A percentile compares a stretch with the other conserved stretches of the same genome.
phyloP scores from a whole-genome alignment of 2,797 vertebrate genomes.

The Knipowitschia caucasica region DNA sequence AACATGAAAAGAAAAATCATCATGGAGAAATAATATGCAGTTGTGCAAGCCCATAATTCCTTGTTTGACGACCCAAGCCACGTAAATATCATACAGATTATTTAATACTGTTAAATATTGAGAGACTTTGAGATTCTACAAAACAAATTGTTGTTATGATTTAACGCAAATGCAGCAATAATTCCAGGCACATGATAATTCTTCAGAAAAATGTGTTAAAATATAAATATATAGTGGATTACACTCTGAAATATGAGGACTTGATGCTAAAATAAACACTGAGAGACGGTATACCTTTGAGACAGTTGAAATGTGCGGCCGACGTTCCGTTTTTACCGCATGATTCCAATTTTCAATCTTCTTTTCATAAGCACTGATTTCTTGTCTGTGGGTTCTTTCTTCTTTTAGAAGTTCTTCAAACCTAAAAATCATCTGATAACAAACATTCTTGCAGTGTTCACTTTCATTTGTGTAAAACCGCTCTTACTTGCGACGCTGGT shows the following conservation, averaged over 20 bases:
- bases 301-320: constrained; percentile 41
- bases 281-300: constrained; percentile 45
- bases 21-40: too few species aligned
- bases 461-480: neutral
- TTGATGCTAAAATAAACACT: neutral
- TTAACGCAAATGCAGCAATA: too few species aligned
- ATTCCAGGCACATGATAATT: too few species aligned
- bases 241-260: neutral
- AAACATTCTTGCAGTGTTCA: neutral
- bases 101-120: too few species aligned
- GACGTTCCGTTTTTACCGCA: constrained; percentile 52
- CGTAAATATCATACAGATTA: too few species aligned
- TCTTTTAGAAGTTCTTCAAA: constrained; percentile 87
- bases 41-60: too few species aligned
- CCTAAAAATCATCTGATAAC: constrained; percentile 56
- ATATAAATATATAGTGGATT: too few species aligned
- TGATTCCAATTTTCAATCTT: constrained; percentile 84
- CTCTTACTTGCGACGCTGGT: constrained; percentile 81
- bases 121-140: too few species aligned
- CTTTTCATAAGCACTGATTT: constrained; percentile 81
- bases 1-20: too few species aligned
- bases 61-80: too few species aligned
- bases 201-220: too few species aligned
- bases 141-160: too few species aligned
- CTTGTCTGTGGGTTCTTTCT: constrained; percentile 80